Conservation (phyloP, 2,113 vertebrate species). For the Ciconia stormi region DNA sequence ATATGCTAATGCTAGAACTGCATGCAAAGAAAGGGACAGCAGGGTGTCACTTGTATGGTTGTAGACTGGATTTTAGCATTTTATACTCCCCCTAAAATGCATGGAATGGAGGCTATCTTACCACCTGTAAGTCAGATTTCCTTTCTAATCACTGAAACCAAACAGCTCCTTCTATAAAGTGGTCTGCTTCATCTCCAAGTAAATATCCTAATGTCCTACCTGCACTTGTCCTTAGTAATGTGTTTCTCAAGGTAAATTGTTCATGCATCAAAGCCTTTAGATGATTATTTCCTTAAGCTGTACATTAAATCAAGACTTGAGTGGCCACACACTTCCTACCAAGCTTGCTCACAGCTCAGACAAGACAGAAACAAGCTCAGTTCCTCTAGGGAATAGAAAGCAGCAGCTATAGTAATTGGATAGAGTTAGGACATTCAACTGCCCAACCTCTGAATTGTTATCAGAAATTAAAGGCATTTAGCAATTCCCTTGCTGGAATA, state of each 20-base stretch:
- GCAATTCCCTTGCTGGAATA: not conserved
- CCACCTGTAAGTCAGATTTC: not conserved
- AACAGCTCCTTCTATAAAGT: not conserved
- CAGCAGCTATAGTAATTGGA: not conserved
- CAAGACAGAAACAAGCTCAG: not conserved
- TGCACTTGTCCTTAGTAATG: not conserved
- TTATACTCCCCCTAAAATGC: not conserved
- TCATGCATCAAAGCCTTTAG: not conserved
- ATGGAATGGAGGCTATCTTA: not conserved
- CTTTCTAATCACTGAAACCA: not conserved
- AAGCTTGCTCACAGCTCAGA: not conserved
- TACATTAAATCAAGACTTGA: not conserved
- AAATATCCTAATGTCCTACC: not conserved
- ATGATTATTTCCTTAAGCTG: not conserved
- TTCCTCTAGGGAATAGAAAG: not conserved
- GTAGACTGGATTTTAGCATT: not conserved
- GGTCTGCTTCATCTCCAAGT: not conserved
- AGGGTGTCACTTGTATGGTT: not conserved
- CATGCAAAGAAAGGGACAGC: not conserved
- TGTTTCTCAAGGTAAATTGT: not conserved
- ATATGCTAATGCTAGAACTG: not conserved
- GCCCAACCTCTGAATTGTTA: not conserved
- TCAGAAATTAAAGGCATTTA: not conserved
- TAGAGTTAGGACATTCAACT: not conserved
- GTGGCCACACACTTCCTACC: not conserved